A percentile compares a stretch with the other conserved stretches of the same genome.
Evolutionary conservation across 2,113 vertebrate species (phyloP).

Genomic region (Leiothrix lutea): DNA sequence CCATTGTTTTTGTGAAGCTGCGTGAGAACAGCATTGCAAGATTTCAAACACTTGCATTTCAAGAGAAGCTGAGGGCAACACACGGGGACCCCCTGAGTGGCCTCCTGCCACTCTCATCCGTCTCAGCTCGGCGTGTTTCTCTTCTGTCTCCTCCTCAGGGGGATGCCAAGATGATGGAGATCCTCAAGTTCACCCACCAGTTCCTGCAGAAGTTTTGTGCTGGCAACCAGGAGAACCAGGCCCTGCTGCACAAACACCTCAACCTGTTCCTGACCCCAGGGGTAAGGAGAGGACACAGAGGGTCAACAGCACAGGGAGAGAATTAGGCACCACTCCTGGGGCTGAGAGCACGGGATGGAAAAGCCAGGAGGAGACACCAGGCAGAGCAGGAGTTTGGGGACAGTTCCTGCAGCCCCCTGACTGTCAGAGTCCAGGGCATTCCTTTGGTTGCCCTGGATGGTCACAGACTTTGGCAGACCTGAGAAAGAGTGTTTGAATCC

Average conservation of each 20-base stretch:
- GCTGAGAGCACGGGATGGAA: not conserved
- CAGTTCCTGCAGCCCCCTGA: not conserved
- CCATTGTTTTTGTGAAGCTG: too few relatives aligned
- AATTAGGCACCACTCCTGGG: fast-evolving
- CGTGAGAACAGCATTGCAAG: too few relatives aligned
- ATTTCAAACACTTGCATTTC: too few relatives aligned
- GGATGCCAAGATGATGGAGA: slow-evolving; percentile 94
- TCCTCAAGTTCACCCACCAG: slow-evolving; percentile 91
- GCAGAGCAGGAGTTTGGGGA: not conserved
- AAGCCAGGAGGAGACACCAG: not conserved
- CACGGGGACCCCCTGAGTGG: fast-evolving
- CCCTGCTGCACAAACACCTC: slow-evolving; percentile 92
- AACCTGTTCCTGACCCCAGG: slow-evolving; percentile 92
- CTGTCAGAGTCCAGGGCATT: too few relatives aligned
- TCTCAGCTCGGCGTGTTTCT: fast-evolving
- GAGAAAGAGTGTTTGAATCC: too few relatives aligned
- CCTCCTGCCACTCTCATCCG: not conserved
- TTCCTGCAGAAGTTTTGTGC: slow-evolving; percentile 97
- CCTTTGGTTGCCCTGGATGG: too few relatives aligned
- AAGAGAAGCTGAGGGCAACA: too few relatives aligned
- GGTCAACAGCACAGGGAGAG: not conserved
- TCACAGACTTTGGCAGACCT: too few relatives aligned
- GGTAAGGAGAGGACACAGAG: slow-evolving; percentile 65
- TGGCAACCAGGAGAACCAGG: slow-evolving; percentile 95
- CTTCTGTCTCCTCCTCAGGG: slow-evolving; percentile 68